phyloP scores from a whole-genome alignment of 2,888 invertebrate genomes.

The Carterocephalus palaemon region DNA sequence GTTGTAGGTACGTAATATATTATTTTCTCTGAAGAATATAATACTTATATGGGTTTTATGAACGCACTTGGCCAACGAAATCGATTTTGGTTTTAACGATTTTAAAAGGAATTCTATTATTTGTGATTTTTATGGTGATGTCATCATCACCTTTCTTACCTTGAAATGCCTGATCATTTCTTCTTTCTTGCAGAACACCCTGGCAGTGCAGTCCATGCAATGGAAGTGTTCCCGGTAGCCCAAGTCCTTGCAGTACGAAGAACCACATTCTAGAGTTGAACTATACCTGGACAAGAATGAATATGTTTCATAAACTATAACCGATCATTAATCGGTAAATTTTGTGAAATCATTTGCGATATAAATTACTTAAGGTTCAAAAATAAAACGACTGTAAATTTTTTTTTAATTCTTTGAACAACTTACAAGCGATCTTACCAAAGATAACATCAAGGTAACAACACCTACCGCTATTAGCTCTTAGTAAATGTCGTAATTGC shows the following conservation, averaged over 20 bases:
- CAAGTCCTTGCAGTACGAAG: conserved; percentile 90
- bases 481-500: conserved; percentile 17
- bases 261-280: conserved; percentile 90
- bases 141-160: too few relatives aligned
- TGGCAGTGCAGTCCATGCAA: conserved; percentile 84
- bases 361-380: not conserved
- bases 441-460: conserved; percentile 15
- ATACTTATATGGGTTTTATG: too few relatives aligned
- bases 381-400: conserved; percentile 9
- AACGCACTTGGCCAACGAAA: too few relatives aligned
- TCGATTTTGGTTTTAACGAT: too few relatives aligned
- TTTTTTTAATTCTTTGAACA: conserved; percentile 2
- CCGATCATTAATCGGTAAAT: conserved; percentile 1
- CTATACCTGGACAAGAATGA: conserved; percentile 78
- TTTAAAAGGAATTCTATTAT: too few relatives aligned
- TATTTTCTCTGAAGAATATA: too few relatives aligned
- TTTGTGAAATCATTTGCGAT: too few relatives aligned
- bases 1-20: too few relatives aligned
- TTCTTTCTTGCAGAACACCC: conserved; percentile 98
- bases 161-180: conserved; percentile 98
- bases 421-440: conserved; percentile 12
- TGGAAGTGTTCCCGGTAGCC: conserved; percentile 97
- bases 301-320: conserved; percentile 10
- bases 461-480: conserved; percentile 13
- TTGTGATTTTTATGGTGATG: too few relatives aligned